Base-by-base conservation (phyloP, 2,797 vertebrate genomes). In the Cercopithecus neglectus region DNA sequence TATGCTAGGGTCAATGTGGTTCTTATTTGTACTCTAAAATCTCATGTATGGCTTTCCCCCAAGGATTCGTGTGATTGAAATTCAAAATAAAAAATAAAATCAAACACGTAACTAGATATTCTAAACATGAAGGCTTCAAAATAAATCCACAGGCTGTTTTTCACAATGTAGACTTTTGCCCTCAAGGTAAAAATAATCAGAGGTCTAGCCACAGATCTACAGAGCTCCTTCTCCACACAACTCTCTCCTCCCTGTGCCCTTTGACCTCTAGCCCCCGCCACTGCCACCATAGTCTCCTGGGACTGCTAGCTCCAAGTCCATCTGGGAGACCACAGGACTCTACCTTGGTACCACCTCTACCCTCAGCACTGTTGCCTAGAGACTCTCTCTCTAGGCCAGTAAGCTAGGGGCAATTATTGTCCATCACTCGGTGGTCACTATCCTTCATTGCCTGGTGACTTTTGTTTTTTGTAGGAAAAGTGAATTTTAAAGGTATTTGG, bases 21-120 rank as follows among this genome's bases (percentile, higher is more conserved):
- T 97, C 53, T 39, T 81, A 8, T 96, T 95, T 98, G 76, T 76
- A 90, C 8, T 50, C 26, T 92, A 83, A 88, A 86, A 8, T 95
- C 44, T 92, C 30, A 21, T 5, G 12, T 82, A 55, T 1, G 5
- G 5, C 44, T 97, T 98, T 84, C 3, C 44, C 28, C 50, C 82
- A 33, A 2, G 5, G 80, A 30, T 95, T 67, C 55, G 57, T 16
- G 81, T 76, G 84, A 81, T 17, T 87, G 16, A 44, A 95, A 92
- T 94, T 85, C 79, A 94, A 81, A 91, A 83, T 95, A 83, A 59
- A 84, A 13, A 83, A 30, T 91, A 89, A 94, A 74, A 81, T 80
- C 12, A 39, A 91, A 39, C 59, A 91, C 6, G 55, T 28, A 41
- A 36, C 21, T 55, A 92, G 57, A 57, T 88, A 91, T 88, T 86